phyloP scores from a whole-genome alignment of 2,888 invertebrate species.

The Pyralis farinalis region DNA sequence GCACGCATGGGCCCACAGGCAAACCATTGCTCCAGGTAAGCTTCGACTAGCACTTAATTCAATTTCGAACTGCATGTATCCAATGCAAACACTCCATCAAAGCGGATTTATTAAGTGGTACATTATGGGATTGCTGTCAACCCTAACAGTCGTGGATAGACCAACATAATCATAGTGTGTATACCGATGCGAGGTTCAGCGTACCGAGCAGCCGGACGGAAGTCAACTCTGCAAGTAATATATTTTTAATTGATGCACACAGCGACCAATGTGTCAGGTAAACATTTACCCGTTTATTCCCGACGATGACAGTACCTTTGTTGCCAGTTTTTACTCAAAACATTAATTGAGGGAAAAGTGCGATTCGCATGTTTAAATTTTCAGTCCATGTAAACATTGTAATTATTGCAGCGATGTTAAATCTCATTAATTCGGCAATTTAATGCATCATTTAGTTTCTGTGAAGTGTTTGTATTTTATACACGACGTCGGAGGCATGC shows the following conservation, averaged over 20 bases:
- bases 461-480: no score
- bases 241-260: conserved; percentile 77
- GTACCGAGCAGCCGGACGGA: conserved; percentile 28
- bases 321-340: conserved; percentile 62
- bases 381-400: conserved; percentile 64
- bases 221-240: conserved; percentile 62
- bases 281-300: conserved; percentile 66
- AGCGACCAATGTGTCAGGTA: conserved; percentile 62
- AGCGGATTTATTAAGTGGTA: not conserved
- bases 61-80: not conserved
- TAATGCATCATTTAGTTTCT: not conserved
- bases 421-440: conserved; percentile 34
- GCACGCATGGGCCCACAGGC: no score
- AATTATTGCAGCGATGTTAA: conserved; percentile 59
- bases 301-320: conserved; percentile 63
- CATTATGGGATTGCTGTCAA: not conserved
- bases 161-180: not conserved
- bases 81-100: not conserved
- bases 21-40: no score
- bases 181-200: conserved; percentile 4
- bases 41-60: not conserved
- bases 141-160: not conserved
- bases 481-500: no score
- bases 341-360: conserved; percentile 73
- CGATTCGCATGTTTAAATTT: conserved; percentile 67